Conservation (phyloP, 2,113 vertebrate genomes). For the Ardeotis arabs region DNA sequence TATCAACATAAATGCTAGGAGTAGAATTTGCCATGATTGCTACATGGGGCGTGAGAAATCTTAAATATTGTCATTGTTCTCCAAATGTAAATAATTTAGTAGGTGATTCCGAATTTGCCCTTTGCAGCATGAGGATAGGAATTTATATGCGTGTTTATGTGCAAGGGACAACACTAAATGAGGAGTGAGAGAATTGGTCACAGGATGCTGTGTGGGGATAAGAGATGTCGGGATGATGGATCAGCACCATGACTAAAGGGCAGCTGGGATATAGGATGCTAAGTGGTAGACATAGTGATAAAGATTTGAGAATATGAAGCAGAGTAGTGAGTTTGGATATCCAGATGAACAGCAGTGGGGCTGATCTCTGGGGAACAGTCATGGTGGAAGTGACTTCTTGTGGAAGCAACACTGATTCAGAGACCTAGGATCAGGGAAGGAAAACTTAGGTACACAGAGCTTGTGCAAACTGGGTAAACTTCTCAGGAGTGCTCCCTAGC, state of each 20-base stretch:
- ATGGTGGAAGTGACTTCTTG: neutral
- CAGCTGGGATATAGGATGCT: neutral
- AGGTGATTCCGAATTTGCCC: neutral
- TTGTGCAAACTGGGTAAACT: neutral
- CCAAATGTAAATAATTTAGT: neutral
- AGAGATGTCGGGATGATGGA: neutral
- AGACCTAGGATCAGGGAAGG: neutral
- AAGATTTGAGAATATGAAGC: neutral
- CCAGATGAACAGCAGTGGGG: neutral
- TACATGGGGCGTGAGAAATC: neutral
- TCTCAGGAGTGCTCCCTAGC: neutral
- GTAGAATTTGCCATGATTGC: neutral
- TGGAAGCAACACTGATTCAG: neutral
- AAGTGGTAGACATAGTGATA: neutral
- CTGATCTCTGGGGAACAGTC: neutral
- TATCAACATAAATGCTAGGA: neutral
- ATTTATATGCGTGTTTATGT: neutral
- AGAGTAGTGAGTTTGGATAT: neutral
- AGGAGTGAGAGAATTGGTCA: neutral
- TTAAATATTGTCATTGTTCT: neutral
- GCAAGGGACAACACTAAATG: neutral
- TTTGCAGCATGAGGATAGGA: neutral
- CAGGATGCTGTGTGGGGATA: neutral
- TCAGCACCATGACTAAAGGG: neutral
- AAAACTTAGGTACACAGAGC: neutral